These are phyloP conservation scores for Centropus bengalensis DNA, from an alignment of 2,113 vertebrate species.

Conservation along the genomic window DNA sequence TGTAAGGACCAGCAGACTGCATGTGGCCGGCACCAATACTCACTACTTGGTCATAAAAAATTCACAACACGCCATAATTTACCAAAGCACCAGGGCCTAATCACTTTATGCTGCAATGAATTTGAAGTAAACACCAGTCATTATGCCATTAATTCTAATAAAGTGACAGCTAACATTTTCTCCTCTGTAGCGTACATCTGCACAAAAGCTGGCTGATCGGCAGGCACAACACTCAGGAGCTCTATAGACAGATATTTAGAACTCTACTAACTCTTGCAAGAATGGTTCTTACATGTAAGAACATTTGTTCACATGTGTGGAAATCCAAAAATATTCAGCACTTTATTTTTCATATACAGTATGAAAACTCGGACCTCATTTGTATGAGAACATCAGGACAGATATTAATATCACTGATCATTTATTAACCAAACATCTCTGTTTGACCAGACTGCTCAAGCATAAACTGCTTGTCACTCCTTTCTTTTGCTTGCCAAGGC, in stretches of 20 bases:
- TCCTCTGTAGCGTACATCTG: background rate
- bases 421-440: background rate
- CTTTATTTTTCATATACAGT: background rate
- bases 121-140: conserved; percentile 45
- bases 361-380: background rate
- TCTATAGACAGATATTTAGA: background rate
- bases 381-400: background rate
- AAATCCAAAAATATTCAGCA: background rate
- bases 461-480: background rate
- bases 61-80: conserved; percentile 7
- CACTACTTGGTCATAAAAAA: conserved; percentile 35
- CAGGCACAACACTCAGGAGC: background rate
- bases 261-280: background rate
- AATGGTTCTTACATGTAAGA: background rate
- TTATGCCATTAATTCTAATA: conserved; percentile 47
- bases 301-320: background rate
- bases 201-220: background rate
- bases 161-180: conserved; percentile 29
- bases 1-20: conserved; percentile 12
- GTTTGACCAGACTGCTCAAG: background rate
- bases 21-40: background rate
- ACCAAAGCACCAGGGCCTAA: conserved; percentile 43
- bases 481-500: background rate
- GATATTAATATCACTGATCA: background rate
- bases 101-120: conserved; percentile 38